A percentile compares a stretch with the other conserved stretches of the same genome.
These are phyloP conservation scores for Dermolepida albohirtum DNA, from an alignment of 2,888 invertebrate genomes.

Conservation along the genomic window DNA sequence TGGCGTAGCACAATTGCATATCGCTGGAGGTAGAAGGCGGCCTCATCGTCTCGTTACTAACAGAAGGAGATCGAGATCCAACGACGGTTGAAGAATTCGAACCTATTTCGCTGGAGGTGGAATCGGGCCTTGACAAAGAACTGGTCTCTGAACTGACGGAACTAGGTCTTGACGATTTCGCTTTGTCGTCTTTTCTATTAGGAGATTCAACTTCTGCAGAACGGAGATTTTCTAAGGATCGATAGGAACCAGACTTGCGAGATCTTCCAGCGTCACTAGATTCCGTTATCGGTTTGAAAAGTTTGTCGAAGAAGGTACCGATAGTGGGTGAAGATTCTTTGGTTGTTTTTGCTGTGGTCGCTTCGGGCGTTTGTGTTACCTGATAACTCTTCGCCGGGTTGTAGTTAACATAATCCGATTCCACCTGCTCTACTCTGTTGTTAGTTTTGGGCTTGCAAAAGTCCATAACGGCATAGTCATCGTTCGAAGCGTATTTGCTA, in stretches of 20 bases:
- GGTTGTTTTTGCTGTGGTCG: conserved; percentile 37
- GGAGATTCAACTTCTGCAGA: conserved; percentile 41
- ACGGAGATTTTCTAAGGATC: conserved; percentile 37
- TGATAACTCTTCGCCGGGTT: conserved; percentile 55
- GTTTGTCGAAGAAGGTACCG: conserved; percentile 61
- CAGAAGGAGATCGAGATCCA: conserved; percentile 62
- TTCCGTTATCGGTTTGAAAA: conserved; percentile 52
- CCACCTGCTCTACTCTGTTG: conserved; percentile 38
- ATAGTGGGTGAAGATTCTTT: conserved; percentile 63
- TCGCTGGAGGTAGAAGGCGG: conserved; percentile 57
- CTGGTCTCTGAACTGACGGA: conserved; percentile 41
- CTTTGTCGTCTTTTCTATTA: conserved; percentile 57
- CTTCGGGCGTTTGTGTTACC: conserved; percentile 48
- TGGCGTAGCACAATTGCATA: conserved; percentile 73
- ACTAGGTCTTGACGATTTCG: conserved; percentile 47
- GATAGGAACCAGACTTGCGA: conserved; percentile 48
- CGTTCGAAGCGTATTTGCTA: conserved; percentile 43
- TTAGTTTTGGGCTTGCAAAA: conserved; percentile 52
- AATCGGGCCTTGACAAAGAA: conserved; percentile 58
- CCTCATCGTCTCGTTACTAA: conserved; percentile 57
- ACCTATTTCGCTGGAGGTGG: conserved; percentile 61
- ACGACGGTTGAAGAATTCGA: conserved; percentile 61
- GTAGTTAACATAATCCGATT: conserved; percentile 62
- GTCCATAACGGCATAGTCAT: conserved; percentile 61
- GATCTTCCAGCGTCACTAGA: conserved; percentile 45